Conservation (phyloP, 2,888 invertebrate species). For the Schizaphis graminum region DNA sequence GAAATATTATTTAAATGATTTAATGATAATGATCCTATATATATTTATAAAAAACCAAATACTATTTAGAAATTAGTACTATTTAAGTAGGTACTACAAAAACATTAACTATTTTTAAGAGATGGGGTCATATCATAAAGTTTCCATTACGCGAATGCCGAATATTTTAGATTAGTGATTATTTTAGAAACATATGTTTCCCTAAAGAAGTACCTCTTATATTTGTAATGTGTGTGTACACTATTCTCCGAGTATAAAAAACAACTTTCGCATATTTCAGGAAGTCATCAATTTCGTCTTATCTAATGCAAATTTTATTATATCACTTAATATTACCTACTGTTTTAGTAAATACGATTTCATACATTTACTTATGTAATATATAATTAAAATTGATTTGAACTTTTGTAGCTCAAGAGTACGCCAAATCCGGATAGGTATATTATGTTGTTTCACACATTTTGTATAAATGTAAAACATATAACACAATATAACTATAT, state of each 20-base stretch:
- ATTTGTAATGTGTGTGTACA: not conserved
- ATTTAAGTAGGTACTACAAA: not conserved
- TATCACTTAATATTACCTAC: not conserved
- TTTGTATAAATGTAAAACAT: not conserved
- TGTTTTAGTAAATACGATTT: not conserved
- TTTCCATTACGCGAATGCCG: not conserved
- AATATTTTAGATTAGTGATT: not conserved
- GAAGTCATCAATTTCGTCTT: conserved; percentile 20
- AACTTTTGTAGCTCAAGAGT: not conserved
- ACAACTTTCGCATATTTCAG: conserved; percentile 33
- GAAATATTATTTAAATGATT: not conserved
- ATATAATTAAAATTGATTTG: not conserved
- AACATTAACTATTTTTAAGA: not conserved
- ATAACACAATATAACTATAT: not conserved
- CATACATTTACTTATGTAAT: not conserved
- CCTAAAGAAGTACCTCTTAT: not conserved
- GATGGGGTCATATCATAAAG: too few relatives aligned
- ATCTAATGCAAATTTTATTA: conserved; percentile 22
- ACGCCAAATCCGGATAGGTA: not conserved
- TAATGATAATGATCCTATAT: not conserved
- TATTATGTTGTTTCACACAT: not conserved
- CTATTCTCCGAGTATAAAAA: not conserved
- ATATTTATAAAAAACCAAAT: not conserved
- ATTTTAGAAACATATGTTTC: not conserved
- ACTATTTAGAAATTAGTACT: not conserved